A percentile compares a stretch with the other conserved stretches of the same genome.
Conservation (phyloP, 2,113 vertebrate species). For the Ictalurus punctatus region DNA sequence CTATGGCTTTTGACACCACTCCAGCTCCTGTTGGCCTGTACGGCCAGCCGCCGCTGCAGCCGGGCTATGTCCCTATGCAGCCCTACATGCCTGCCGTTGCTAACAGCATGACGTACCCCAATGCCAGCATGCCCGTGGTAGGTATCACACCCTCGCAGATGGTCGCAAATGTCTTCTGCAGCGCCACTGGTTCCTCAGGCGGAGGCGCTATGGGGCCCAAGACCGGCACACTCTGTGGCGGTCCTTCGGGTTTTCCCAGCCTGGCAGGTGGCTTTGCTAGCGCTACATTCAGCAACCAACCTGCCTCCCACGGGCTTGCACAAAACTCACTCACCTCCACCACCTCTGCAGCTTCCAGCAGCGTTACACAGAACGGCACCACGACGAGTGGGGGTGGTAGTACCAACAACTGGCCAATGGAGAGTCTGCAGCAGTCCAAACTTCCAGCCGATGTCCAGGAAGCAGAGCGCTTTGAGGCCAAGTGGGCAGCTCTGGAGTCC, state of each 20-base stretch:
- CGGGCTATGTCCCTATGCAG: conserved; percentile 78
- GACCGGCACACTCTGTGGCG: conserved; percentile 59
- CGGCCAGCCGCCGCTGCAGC: conserved; percentile 75
- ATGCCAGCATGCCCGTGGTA: conserved; percentile 82
- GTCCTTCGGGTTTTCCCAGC: conserved; percentile 62
- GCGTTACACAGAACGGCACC: conserved; percentile 70
- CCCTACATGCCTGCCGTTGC: conserved; percentile 77
- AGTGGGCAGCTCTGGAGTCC: conserved; percentile 87
- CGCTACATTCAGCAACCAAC: conserved; percentile 59
- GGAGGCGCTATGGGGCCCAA: conserved; percentile 66
- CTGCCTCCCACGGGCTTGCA: conserved; percentile 67
- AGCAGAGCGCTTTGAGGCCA: conserved; percentile 85
- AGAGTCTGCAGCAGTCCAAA: conserved; percentile 69
- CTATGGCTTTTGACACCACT: conserved; percentile 71
- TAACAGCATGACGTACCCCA: conserved; percentile 79
- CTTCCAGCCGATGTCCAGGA: conserved; percentile 67
- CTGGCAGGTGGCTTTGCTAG: conserved; percentile 60
- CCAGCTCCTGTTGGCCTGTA: conserved; percentile 77
- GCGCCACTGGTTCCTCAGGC: conserved; percentile 71
- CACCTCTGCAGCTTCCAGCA: conserved; percentile 52
- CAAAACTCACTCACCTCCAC: conserved; percentile 38
- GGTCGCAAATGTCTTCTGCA: conserved; percentile 91
- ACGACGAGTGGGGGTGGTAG: conserved; percentile 51
- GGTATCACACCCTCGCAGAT: conserved; percentile 93
- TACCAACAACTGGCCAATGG: conserved; percentile 77